Conservation (phyloP, 2,888 invertebrate species). For the Pachymerium ferrugineum region DNA sequence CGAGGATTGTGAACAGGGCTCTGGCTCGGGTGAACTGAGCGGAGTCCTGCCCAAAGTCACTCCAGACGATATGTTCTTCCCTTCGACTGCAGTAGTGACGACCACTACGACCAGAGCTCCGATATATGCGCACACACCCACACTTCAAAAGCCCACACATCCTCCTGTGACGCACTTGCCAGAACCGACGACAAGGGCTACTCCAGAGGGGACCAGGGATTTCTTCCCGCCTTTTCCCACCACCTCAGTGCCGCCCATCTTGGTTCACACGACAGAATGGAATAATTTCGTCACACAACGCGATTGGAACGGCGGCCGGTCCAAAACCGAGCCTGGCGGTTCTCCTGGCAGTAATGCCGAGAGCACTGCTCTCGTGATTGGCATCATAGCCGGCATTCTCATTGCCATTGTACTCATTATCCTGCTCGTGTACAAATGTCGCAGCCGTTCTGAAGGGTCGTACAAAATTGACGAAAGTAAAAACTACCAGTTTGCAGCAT, state of each 20-base stretch:
- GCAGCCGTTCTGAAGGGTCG: slow-evolving; percentile 75
- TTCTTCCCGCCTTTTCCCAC: not conserved
- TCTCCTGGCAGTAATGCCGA: slow-evolving; percentile 41
- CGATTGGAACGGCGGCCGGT: not conserved
- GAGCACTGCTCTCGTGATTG: slow-evolving; percentile 64
- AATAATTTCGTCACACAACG: not conserved
- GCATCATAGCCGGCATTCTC: slow-evolving; percentile 82
- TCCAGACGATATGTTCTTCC: slow-evolving; percentile 32
- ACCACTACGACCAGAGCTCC: slow-evolving; percentile 38
- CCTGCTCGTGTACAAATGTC: slow-evolving; percentile 75
- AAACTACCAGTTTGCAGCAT: slow-evolving; percentile 51
- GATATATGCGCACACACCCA: slow-evolving; percentile 34
- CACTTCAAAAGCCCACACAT: slow-evolving; percentile 37
- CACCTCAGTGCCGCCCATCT: slow-evolving; percentile 27
- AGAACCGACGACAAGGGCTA: slow-evolving; percentile 49
- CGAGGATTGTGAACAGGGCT: slow-evolving; percentile 72
- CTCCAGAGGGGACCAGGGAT: not conserved
- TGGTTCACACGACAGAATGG: not conserved
- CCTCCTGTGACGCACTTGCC: slow-evolving; percentile 36
- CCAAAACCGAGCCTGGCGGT: slow-evolving; percentile 38
- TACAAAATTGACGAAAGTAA: slow-evolving; percentile 88
- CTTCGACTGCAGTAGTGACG: slow-evolving; percentile 38
- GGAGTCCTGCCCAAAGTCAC: slow-evolving; percentile 53
- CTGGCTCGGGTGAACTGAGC: slow-evolving; percentile 68
- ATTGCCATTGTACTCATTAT: slow-evolving; percentile 87